A percentile compares a stretch with the other conserved stretches of the same genome.
phyloP scores from a whole-genome alignment of 2,797 vertebrate genomes.

The Microctenopoma steveboyesi region DNA sequence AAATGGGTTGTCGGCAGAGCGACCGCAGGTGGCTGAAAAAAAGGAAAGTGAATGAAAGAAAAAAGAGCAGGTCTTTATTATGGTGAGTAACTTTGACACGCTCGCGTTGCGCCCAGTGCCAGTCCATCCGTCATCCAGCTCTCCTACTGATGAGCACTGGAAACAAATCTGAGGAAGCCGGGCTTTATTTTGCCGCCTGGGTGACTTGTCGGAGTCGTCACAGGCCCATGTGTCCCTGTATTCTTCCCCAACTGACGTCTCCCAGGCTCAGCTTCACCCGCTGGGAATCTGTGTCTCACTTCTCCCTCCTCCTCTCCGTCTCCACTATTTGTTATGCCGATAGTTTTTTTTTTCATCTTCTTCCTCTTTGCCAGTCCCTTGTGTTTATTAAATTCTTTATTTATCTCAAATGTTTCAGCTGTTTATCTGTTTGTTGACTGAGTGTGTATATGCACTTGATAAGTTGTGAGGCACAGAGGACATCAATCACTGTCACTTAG shows the following conservation, averaged over 20 bases:
- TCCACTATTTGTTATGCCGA: slow-evolving; percentile 71
- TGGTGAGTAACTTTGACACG: slow-evolving; percentile 76
- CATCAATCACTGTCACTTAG: slow-evolving; percentile 89
- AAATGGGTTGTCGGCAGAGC: slow-evolving; percentile 47
- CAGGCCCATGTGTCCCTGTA: slow-evolving; percentile 60
- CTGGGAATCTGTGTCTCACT: slow-evolving; percentile 67
- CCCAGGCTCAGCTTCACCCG: slow-evolving; percentile 65
- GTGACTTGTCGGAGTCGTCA: slow-evolving; percentile 77
- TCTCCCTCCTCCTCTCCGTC: slow-evolving; percentile 53
- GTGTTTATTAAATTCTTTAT: slow-evolving; percentile 74
- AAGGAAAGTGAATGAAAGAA: slow-evolving; percentile 38
- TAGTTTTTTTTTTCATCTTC: slow-evolving; percentile 18
- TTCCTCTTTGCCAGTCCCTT: slow-evolving; percentile 39
- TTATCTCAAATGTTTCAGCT: slow-evolving; percentile 74
- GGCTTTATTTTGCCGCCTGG: slow-evolving; percentile 78
- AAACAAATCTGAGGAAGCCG: slow-evolving; percentile 75
- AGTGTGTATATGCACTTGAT: slow-evolving; percentile 53
- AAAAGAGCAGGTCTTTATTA: slow-evolving; percentile 73
- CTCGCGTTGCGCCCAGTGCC: slow-evolving; percentile 71
- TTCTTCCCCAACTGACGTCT: slow-evolving; percentile 57
- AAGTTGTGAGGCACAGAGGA: slow-evolving; percentile 75
- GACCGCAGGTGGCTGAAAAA: slow-evolving; percentile 50
- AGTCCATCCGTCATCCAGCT: slow-evolving; percentile 80
- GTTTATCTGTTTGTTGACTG: slow-evolving; percentile 63
- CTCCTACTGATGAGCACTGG: slow-evolving; percentile 78